These are phyloP conservation scores for Girardinichthys multiradiatus DNA, from an alignment of 2,113 vertebrate species.

Conservation along the genomic window DNA sequence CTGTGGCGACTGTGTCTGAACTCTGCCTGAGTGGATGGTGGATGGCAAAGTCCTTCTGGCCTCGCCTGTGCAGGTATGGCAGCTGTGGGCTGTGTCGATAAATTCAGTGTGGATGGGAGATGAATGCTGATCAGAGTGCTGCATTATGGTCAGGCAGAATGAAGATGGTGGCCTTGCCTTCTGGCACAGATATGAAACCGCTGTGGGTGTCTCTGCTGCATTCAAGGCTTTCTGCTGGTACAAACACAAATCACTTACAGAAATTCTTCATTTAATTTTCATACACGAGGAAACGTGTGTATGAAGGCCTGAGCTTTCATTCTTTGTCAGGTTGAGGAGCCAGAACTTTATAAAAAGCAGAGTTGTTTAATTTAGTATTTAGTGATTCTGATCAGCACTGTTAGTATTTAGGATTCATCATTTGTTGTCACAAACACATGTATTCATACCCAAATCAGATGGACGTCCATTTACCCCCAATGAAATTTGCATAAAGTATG, in stretches of 20 bases:
- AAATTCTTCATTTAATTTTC: conserved; percentile 1
- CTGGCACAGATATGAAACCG: conserved; percentile 23
- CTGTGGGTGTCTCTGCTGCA: conserved; percentile 5
- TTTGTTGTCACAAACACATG: not conserved
- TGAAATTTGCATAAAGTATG: not conserved
- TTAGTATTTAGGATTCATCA: too few species aligned
- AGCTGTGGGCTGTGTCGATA: conserved; percentile 39
- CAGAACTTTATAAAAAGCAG: too few species aligned
- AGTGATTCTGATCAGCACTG: too few species aligned
- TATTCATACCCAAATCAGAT: not conserved
- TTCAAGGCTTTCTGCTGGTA: not conserved
- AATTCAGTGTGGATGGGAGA: conserved; percentile 54
- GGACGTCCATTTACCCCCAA: not conserved
- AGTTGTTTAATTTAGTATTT: too few species aligned
- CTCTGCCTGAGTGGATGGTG: conserved; percentile 22
- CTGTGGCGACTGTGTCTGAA: conserved; percentile 31
- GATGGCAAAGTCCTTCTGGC: conserved; percentile 43
- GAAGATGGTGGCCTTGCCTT: conserved; percentile 31
- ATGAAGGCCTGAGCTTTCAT: not conserved
- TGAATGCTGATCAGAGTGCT: conserved; percentile 64
- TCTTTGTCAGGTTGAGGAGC: not conserved
- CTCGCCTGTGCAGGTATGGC: conserved; percentile 55
- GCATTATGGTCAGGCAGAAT: conserved; percentile 36
- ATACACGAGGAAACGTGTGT: not conserved
- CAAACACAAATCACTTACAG: conserved; percentile 3